Conservation (phyloP, 2,888 invertebrate genomes). For the Cephus runcator region DNA sequence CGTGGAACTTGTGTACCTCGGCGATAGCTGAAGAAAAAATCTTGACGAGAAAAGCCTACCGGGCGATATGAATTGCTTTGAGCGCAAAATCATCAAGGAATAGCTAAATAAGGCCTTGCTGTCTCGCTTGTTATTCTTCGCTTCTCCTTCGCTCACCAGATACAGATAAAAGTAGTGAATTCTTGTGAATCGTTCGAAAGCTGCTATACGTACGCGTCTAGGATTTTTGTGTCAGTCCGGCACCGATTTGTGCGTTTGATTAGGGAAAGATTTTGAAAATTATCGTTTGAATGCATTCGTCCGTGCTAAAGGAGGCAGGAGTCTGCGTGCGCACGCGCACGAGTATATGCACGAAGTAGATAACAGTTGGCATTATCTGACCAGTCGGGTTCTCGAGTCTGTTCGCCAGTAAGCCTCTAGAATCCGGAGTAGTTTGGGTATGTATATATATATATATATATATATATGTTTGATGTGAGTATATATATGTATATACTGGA, state of each 20-base stretch:
- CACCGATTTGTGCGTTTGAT: neutral
- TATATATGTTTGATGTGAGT: neutral
- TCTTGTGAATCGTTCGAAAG: neutral
- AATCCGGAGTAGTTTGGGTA: neutral
- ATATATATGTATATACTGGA: neutral
- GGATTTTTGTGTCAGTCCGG: neutral
- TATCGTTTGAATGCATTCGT: neutral
- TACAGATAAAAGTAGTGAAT: neutral
- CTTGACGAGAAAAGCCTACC: neutral
- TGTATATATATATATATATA: neutral
- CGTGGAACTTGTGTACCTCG: neutral
- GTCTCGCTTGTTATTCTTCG: too few species aligned
- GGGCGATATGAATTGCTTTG: neutral
- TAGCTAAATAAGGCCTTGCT: neutral
- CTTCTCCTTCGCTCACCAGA: neutral
- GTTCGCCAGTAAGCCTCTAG: constrained; percentile 1
- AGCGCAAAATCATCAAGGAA: neutral
- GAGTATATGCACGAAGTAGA: constrained; percentile 2
- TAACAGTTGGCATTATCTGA: constrained; percentile 13
- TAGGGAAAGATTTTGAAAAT: neutral
- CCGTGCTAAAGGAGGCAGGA: neutral
- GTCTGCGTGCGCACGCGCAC: neutral
- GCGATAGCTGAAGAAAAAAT: neutral
- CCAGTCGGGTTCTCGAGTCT: constrained; percentile 2
- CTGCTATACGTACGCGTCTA: neutral